Conservation (phyloP, 1,140 invertebrate genomes). For the Reticulitermes speratus region DNA sequence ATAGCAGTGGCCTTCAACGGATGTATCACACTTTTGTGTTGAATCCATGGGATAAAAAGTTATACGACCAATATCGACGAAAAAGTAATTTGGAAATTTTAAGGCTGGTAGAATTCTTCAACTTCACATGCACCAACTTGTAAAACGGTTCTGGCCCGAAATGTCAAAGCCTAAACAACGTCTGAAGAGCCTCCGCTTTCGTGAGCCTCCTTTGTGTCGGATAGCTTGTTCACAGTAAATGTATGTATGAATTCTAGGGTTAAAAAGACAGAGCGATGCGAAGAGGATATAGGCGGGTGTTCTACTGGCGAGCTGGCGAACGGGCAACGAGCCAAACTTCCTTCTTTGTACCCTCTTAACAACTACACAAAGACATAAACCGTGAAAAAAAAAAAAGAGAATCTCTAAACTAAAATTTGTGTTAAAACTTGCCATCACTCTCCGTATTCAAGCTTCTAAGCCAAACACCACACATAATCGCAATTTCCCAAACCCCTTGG, state of each 20-base stretch:
- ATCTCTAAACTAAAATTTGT: not conserved
- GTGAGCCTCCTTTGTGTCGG: not conserved
- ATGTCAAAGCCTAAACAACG: not conserved
- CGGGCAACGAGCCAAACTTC: not conserved
- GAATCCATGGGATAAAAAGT: no score
- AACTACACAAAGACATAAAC: not conserved
- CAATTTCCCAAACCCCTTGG: not conserved
- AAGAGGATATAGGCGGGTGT: not conserved
- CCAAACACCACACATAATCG: not conserved
- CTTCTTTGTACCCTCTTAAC: not conserved
- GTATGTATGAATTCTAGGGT: not conserved
- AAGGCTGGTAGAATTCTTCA: no score
- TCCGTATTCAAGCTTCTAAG: not conserved
- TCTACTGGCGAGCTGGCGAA: not conserved
- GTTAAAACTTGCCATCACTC: not conserved
- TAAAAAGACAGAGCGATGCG: not conserved
- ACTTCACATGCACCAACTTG: no score
- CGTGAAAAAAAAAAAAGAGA: conserved; percentile 1
- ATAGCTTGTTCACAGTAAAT: not conserved
- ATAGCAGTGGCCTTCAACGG: no score
- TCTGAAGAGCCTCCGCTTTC: not conserved
- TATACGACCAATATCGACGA: no score
- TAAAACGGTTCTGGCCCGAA: no score
- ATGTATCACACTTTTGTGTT: no score
- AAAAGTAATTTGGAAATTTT: no score